A percentile compares a stretch with the other conserved stretches of the same genome.
phyloP scores from a whole-genome alignment of 2,113 vertebrate genomes.

The Chaetodon auriga region DNA sequence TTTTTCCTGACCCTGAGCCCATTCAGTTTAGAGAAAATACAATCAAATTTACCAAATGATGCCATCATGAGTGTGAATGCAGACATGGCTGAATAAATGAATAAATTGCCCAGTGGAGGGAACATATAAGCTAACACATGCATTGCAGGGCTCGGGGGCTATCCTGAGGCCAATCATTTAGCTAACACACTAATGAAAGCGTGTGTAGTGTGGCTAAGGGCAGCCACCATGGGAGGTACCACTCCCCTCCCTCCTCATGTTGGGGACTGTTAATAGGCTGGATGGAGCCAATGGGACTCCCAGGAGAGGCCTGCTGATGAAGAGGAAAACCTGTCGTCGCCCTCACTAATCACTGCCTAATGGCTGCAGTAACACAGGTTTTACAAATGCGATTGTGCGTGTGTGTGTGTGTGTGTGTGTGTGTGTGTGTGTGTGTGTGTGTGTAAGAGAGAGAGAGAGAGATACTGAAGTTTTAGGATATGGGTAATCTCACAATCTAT shows the following conservation, averaged over 20 bases:
- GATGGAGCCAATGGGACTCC: constrained; percentile 79
- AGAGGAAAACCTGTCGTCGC: constrained; percentile 81
- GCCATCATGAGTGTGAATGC: constrained; percentile 60
- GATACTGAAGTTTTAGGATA: not conserved
- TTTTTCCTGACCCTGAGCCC: constrained; percentile 23
- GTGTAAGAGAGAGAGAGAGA: not conserved
- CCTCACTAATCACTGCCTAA: constrained; percentile 82
- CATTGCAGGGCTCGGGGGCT: constrained; percentile 81
- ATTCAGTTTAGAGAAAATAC: constrained; percentile 52
- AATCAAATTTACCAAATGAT: constrained; percentile 68
- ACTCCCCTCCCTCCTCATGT: constrained; percentile 77
- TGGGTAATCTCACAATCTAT: not conserved
- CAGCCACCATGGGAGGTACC: constrained; percentile 81
- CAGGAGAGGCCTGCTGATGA: constrained; percentile 80
- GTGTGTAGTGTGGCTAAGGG: constrained; percentile 81
- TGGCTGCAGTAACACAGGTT: constrained; percentile 75
- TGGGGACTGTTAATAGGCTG: constrained; percentile 81
- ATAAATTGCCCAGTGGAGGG: constrained; percentile 79
- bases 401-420: not conserved
- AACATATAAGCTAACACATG: constrained; percentile 78
- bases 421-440: not conserved
- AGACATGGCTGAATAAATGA: constrained; percentile 78
- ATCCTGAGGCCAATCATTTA: constrained; percentile 86
- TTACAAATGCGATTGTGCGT: constrained; percentile 66
- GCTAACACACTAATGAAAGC: constrained; percentile 86